Base-by-base conservation (phyloP, 2,113 vertebrate genomes). In the Terrapene triunguis region DNA sequence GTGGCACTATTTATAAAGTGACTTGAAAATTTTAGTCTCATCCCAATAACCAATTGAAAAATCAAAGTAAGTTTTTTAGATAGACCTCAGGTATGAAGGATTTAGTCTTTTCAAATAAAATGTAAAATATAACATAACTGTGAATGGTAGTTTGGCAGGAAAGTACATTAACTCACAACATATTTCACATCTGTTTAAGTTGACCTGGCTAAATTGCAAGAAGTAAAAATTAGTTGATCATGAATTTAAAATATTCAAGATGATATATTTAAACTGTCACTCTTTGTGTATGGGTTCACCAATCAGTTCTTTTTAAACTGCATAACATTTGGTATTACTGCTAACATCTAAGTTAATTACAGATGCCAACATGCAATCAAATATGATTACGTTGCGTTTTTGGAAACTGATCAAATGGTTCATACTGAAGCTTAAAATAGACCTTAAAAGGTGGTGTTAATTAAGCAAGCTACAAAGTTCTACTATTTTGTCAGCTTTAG, bases 311-410 rank as follows among this genome's bases (percentile, higher is more conserved):
- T 13, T 29, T 88, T 93, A 89, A 97, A 90, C 89, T 89, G 97
- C 44, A 42, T 93, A 89, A 59, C 89, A 94, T 88, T 89, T 95
- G 87, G 87, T 42, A 95, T 95, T 44, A 79, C 27, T 72, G 50
- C 29, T 86, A 94, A 94, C 72, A 89, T 47, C 19, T 50, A 92
- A 88, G 55, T 72, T 95, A 95, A 97, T 94, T 97, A 94, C 78
- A 89, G 54, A 89, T 92, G 95, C 54, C 84, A 95, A 79, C 85
- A 94, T 94, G 95, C 87, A 96, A 97, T 97, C 90, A 95, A 89
- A 81, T 95, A 88, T 88, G 92, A 97, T 93, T 94, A 95, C 82
- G 65, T 76, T 92, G 94, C 82, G 80, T 90, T 97, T 97, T 93
- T 92, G 85, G 86, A 97, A 97, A 87, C n/a, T 44, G 27, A 96